phyloP scores from a whole-genome alignment of 2,888 invertebrate species.

The Meiosimyza platycephala region DNA sequence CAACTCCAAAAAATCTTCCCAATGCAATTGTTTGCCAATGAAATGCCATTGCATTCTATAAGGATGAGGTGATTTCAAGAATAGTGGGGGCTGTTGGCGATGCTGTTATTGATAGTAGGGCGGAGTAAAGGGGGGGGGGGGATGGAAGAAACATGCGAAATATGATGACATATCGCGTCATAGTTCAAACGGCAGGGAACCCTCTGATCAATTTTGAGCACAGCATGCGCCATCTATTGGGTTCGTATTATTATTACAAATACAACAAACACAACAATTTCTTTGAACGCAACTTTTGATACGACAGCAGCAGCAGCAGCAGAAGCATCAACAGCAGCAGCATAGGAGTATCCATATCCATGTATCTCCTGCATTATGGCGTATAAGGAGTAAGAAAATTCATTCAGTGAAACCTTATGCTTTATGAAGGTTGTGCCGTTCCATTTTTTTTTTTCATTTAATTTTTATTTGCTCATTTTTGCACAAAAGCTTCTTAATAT shows the following conservation, averaged over 20 bases:
- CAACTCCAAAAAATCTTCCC: background rate
- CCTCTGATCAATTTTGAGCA: slow-evolving; percentile 68
- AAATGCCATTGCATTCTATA: slow-evolving; percentile 10
- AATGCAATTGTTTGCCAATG: slow-evolving; percentile 23
- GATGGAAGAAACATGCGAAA: slow-evolving; percentile 54
- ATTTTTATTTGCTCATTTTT: slow-evolving; percentile 2
- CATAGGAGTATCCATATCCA: background rate
- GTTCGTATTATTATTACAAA: slow-evolving; percentile 31
- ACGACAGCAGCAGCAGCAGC: too few species aligned
- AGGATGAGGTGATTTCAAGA: background rate
- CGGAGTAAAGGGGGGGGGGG: too few species aligned
- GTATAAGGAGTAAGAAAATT: background rate
- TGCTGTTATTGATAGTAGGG: background rate
- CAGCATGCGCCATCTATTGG: slow-evolving; percentile 65
- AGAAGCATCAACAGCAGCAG: too few species aligned
- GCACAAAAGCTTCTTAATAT: slow-evolving; percentile 25
- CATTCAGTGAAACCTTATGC: slow-evolving; percentile 10
- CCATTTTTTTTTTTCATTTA: background rate
- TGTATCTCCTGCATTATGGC: background rate
- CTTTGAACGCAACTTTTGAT: background rate
- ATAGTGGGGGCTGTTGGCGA: background rate
- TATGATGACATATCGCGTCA: slow-evolving; percentile 69
- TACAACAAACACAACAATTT: slow-evolving; percentile 8
- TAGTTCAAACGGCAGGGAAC: slow-evolving; percentile 68
- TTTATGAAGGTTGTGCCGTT: slow-evolving; percentile 5